Evolutionary conservation across 1,140 invertebrate species (phyloP), one percentile per base, ranked within the genome.

Genomic region (Ceratitis capitata): DNA sequence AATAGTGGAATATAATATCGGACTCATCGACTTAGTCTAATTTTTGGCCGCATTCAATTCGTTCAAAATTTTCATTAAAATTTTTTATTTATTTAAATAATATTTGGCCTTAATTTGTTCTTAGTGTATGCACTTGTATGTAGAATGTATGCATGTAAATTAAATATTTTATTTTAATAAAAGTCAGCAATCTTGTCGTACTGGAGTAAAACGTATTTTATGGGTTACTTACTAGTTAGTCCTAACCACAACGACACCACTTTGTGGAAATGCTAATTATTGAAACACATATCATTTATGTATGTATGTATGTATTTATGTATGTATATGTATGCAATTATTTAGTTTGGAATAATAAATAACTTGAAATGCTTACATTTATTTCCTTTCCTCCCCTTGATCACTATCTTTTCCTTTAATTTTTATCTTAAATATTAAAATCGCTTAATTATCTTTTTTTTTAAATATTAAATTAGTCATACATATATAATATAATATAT

Each of bases 11-110:
- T n/a, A n/a, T n/a, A n/a, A n/a, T n/a, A n/a, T n/a, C n/a, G n/a
- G n/a, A n/a, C n/a, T n/a, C n/a, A n/a, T n/a, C n/a, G 39, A 39
- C 61, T 69, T 69, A 69, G 61, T 29, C 61, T 69, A 69, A 16
- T 7, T 19, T 69, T 69, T 29, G 39, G 61, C 61, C 32, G 6
- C 61, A 12, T 69, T 32, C 32, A 32, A 12, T 19, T 69, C 39
- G 9, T 69, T 6, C 29, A 14, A 12, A 29, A 32, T 1, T 19
- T 35, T 39, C 39, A 32, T 10, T 69, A 19, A 7, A 69, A 69
- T 5, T 69, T 19, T 19, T 29, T 1, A 14, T 35, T 35, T 19
- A 69, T 56, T 35, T 69, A 69, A 39, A 39, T 3, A 19, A 35
- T 35, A 16, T 35, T 69, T 69, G 35, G 61, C 29, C 61, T 69